Base-by-base conservation (phyloP, 2,797 vertebrate species). In the Pipistrellus nathusii region DNA sequence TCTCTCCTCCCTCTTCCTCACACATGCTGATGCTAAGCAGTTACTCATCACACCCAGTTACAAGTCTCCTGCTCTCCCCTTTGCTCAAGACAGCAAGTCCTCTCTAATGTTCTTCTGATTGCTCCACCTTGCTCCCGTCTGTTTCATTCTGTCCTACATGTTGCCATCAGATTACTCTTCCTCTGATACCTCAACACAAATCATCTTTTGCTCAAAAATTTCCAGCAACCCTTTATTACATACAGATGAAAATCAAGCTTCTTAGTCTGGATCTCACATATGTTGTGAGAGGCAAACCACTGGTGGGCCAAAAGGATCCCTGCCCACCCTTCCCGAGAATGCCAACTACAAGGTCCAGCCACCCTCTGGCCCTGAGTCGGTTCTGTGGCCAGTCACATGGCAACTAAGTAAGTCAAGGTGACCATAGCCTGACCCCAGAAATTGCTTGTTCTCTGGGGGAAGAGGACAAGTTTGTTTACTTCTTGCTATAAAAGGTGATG, bases 171-270 rank as follows among this genome's bases (percentile, higher is more conserved):
- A 14, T 32, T 18, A 35, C 10, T 86, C 23, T 71, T 55, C 55
- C 64, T 66, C 14, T 17, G 30, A 21, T 86, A 12, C 1, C 11
- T 32, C 6, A 62, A 23, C 11, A 69, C 38, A 85, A 84, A 32
- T 82, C 14, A 48, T 88, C 78, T 95, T 64, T 66, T 64, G 17
- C 21, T 96, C 18, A 30, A 51, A 92, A 78, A 3, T 88, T 91
- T 30, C 48, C 44, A 91, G 1, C 14, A 55, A 78, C 30, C 57
- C 46, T 25, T 57, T 59, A 66, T 41, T 72, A 68, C 8, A 44
- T 73, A 11, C 4, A 25, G 38, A 15, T 38, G 38, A 94, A 46
- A 94, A 89, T 59, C n/a, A 25, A 55, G 68, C 17, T 85, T 76
- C 17, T 46, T 64, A 85, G 53, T 85, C 2, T 53, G 13, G 13